These are phyloP conservation scores for Papilio polyxenes DNA, from an alignment of 1,140 invertebrate genomes.

Conservation along the genomic window DNA sequence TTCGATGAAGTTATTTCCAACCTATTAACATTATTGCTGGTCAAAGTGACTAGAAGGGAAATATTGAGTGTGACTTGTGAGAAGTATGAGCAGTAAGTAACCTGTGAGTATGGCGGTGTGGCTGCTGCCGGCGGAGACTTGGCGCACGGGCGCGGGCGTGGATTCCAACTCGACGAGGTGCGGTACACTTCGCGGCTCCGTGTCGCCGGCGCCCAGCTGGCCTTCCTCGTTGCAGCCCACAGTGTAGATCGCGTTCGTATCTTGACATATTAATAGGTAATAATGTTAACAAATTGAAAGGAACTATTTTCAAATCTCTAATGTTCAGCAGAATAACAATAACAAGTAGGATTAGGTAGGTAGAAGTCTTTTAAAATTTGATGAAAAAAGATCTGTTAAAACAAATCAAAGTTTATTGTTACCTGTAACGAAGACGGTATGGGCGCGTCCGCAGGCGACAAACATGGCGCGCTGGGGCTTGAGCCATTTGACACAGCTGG, in stretches of 20 bases:
- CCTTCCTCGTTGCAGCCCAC: constrained; percentile 85
- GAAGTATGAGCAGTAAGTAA: no score
- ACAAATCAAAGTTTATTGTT: constrained; percentile 36
- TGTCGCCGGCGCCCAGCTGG: constrained; percentile 82
- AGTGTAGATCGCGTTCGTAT: constrained; percentile 83
- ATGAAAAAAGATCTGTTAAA: no score
- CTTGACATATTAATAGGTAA: constrained; percentile 61
- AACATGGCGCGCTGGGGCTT: constrained; percentile 85
- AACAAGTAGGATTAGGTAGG: background rate
- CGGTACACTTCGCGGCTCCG: constrained; percentile 72
- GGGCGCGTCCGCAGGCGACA: constrained; percentile 87
- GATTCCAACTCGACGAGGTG: constrained; percentile 72
- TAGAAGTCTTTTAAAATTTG: no score
- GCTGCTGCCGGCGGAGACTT: constrained; percentile 82
- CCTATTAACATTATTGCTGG: background rate
- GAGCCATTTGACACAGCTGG: constrained; percentile 87
- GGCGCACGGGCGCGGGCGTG: constrained; percentile 62
- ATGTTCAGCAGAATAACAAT: background rate
- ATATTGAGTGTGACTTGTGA: constrained; percentile 47
- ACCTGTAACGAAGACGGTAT: constrained; percentile 89
- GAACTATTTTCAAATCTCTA: background rate
- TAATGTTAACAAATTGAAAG: background rate
- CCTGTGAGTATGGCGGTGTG: constrained; percentile 80
- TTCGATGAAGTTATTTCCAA: background rate
- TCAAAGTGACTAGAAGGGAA: background rate